These are phyloP conservation scores for Buceros bicornis DNA, from an alignment of 2,797 vertebrate species.

Conservation along the genomic window DNA sequence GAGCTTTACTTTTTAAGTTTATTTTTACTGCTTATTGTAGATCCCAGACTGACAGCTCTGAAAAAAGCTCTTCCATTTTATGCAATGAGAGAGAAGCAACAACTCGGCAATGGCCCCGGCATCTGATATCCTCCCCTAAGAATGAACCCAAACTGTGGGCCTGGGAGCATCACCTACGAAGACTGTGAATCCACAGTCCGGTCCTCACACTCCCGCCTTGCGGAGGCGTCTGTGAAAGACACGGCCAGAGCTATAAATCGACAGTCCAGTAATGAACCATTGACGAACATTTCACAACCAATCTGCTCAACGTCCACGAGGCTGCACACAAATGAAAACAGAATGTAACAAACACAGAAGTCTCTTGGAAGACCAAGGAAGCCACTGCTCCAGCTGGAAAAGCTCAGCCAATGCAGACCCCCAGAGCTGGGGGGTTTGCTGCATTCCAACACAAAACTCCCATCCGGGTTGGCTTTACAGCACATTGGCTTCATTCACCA, in stretches of 20 bases:
- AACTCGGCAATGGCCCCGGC: background rate
- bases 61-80: background rate
- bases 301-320: background rate
- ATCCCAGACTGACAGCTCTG: conserved; percentile 15
- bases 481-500: background rate
- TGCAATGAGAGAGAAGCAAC: background rate
- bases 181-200: background rate
- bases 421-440: rapidly evolving
- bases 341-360: background rate
- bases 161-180: background rate
- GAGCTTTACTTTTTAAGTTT: conserved; percentile 2
- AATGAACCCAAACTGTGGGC: background rate
- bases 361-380: background rate
- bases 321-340: background rate
- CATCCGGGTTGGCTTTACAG: background rate
- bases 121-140: background rate
- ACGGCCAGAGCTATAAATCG: background rate
- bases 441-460: background rate
- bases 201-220: background rate
- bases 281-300: conserved; percentile 28
- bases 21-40: conserved; percentile 29
- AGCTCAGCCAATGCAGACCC: background rate
- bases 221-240: background rate
- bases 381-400: background rate
- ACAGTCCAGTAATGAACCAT: background rate